Base-by-base conservation (phyloP, 2,797 vertebrate species). In the Cheirogaleus major region DNA sequence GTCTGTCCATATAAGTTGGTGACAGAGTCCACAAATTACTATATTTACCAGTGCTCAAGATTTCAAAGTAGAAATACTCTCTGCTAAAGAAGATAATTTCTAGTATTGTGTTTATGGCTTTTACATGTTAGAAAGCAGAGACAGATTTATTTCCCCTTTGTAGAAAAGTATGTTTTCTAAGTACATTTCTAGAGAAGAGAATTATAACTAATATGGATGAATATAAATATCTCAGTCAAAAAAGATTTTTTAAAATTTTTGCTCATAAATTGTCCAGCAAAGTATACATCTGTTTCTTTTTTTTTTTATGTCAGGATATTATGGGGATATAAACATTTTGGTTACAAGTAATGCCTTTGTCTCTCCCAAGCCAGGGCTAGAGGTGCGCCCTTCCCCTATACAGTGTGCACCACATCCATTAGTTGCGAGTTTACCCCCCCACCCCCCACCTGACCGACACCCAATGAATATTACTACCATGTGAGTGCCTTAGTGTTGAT, bases 31-130 rank as follows among this genome's bases (percentile, higher is more conserved):
- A 92, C 23, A 65, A 72, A 52, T 98, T 92, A 86, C 30, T 78
- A 7, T 80, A 69, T 43, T 92, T 90, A 50, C 90, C 79, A 55
- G 2, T 92, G 59, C 50, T 82, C 59, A 84, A 52, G 82, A 63
- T 25, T 75, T 96, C 70, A 81, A 88, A 84, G 61, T 83, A 91
- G 43, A 95, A 90, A 87, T 88, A 82, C 63, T 92, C 50, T 81
- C 91, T 84, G 52, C 48, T 92, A 76, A 95, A 93, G 72, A 89
- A 73, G 12, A 94, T 22, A 93, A 59, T 87, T 72, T 97, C 76
- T 59, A 57, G 38, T 70, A 57, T 91, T 85, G 10, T 15, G 50
- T 79, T 95, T 83, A 82, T 94, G 65, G n/a, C 38, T 92, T 81
- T 95, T 94, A 52, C 17, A 38, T 72, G 23, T 80, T 92, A 93